Base-by-base conservation (phyloP, 1,140 invertebrate genomes). In the Pararge aegeria region DNA sequence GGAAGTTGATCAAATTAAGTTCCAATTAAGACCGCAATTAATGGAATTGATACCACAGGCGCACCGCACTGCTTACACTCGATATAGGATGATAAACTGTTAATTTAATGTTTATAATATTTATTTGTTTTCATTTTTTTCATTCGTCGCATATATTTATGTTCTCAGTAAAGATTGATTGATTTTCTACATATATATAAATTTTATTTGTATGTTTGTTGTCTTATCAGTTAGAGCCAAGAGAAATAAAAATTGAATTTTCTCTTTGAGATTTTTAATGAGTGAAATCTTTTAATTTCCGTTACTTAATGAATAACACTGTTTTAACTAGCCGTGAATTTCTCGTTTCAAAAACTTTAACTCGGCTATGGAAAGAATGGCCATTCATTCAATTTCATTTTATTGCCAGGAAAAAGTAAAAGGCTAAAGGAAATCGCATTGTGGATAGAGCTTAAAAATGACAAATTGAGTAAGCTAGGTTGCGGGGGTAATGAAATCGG, bases 401-500 rank as follows among this genome's bases (percentile, higher is more conserved):
- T 2, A 34, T 34, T 34, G 30, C 7, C 3, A 27, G 10, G 27
- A 34, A 34, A 34, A 34, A 34, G 30, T 3, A 34, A 34, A 34
- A 12, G 10, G 10, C 30, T 34, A n/a, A 34, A 27, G 5, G 27
- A 34, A 34, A 34, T 12, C 9, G 7, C 30, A 34, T 7, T 34
- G 10, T 34, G 10, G 10, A 12, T 34, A 34, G 30, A 15, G 38
- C 5, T 18, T 42, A 6, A 18, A 18, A 18, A 6, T 42, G 13
- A 18, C 5, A 16, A 42, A 42, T 13, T 18, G 15, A 42, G 1
- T 18, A 15, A 42, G 12, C 24, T 4, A 42, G 49, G n/a, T 38
- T 38, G n/a, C 20, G 53, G 16, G 24, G 44, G 56, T 52, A 61
- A 66, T 53, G 40, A 54, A 61, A 30, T 60, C 37, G 38, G 57